Percentiles rank a stretch among this genome's conserved stretches.
Evolutionary conservation across 35 echinoderm and acorn worm genomes (phyloP).

Genomic region (Lytechinus variegatus): DNA sequence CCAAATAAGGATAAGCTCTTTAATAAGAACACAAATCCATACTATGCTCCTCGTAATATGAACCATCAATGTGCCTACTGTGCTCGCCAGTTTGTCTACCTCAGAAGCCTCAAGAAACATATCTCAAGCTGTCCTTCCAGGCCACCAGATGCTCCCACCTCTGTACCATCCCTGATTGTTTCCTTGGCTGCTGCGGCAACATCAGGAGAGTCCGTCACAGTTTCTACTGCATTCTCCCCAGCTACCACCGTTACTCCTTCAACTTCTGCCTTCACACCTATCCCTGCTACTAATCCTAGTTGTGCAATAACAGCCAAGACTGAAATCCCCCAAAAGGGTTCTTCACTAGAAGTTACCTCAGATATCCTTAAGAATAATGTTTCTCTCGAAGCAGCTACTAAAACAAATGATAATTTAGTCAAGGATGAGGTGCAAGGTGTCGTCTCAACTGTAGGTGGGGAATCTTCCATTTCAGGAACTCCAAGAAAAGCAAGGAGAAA

Average conservation of each 20-base stretch:
- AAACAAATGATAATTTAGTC: background rate
- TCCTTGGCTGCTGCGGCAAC: background rate
- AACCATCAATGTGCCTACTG: conserved; percentile 89
- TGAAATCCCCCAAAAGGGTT: background rate
- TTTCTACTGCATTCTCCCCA: background rate
- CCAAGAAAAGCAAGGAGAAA: conserved; percentile 10
- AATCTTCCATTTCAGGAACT: background rate
- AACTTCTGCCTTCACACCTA: background rate
- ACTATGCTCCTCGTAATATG: conserved; percentile 50
- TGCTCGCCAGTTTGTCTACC: conserved; percentile 85
- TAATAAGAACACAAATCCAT: conserved; percentile 51
- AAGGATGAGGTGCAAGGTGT: background rate
- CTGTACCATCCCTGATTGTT: conserved; percentile 46
- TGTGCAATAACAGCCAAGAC: background rate
- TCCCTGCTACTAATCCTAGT: background rate
- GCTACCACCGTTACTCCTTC: background rate
- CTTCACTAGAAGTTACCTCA: background rate
- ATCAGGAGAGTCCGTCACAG: background rate
- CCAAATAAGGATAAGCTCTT: conserved; percentile 83
- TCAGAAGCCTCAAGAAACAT: conserved; percentile 94
- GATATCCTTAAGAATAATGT: background rate
- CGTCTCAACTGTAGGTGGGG: background rate
- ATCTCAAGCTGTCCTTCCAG: conserved; percentile 64
- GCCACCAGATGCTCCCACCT: conserved; percentile 36
- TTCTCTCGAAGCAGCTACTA: background rate